A percentile compares a stretch with the other conserved stretches of the same genome.
Conservation (phyloP, 2,888 invertebrate genomes). For the Trichogramma evanescens region DNA sequence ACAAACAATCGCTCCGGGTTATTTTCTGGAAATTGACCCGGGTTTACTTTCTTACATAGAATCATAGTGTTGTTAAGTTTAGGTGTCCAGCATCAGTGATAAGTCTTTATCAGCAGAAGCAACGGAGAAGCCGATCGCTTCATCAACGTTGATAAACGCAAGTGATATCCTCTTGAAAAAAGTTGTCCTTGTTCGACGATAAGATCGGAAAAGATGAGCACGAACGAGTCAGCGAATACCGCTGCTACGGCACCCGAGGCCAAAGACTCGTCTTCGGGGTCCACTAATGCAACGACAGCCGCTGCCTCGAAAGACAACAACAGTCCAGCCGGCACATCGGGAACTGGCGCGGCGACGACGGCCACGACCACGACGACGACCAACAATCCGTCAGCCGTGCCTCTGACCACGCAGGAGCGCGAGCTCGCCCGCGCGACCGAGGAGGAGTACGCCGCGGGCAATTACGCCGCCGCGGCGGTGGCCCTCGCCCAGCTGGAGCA, state of each 20-base stretch:
- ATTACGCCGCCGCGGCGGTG: slow-evolving; percentile 57
- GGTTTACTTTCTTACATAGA: too few species aligned
- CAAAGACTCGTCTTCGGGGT: slow-evolving; percentile 1
- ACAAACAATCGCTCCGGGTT: too few species aligned
- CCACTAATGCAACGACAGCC: neutral
- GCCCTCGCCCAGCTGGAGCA: slow-evolving; percentile 61
- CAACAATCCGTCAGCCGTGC: slow-evolving; percentile 22
- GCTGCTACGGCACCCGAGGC: neutral
- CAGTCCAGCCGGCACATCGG: neutral
- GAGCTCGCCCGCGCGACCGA: slow-evolving; percentile 58
- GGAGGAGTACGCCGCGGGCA: slow-evolving; percentile 58
- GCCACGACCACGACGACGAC: neutral
- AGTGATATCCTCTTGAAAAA: too few species aligned
- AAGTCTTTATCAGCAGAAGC: too few species aligned
- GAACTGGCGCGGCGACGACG: neutral
- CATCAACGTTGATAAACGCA: too few species aligned
- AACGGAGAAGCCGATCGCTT: too few species aligned
- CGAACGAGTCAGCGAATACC: neutral
- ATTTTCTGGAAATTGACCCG: too few species aligned
- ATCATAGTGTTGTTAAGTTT: too few species aligned
- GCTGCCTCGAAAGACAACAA: neutral
- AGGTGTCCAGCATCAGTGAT: too few species aligned
- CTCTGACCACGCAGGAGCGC: slow-evolving; percentile 49
- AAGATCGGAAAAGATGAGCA: too few species aligned
- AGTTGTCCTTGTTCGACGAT: too few species aligned